phyloP scores from a whole-genome alignment of 2,888 invertebrate genomes.

The Selenia dentaria region DNA sequence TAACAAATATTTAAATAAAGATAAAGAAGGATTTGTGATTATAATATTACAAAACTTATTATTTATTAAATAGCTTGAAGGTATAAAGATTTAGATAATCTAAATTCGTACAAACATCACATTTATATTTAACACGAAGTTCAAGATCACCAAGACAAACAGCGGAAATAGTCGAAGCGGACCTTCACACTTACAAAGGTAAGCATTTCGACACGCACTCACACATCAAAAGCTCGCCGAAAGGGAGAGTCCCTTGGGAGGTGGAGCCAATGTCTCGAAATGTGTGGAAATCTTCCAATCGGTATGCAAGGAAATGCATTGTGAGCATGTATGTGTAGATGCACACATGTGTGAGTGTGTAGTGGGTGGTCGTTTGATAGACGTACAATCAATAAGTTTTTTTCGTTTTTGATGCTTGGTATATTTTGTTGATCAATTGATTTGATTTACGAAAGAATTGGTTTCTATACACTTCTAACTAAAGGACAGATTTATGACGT shows the following conservation, averaged over 20 bases:
- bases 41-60: no score
- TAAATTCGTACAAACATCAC: no score
- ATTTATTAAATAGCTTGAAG: no score
- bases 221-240: constrained; percentile 48
- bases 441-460: no score
- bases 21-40: no score
- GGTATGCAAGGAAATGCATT: constrained; percentile 80
- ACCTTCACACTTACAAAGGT: constrained; percentile 46
- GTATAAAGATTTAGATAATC: no score
- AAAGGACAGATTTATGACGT: no score
- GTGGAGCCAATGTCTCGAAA: constrained; percentile 80
- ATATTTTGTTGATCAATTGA: no score
- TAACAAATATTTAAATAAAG: no score
- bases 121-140: constrained; percentile 50
- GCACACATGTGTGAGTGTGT: neutral
- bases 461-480: no score
- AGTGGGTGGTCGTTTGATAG: constrained; percentile 57
- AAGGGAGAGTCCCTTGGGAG: constrained; percentile 83
- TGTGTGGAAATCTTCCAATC: constrained; percentile 75
- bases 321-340: constrained; percentile 41
- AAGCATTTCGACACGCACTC: constrained; percentile 47
- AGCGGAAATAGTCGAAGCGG: constrained; percentile 63
- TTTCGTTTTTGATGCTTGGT: constrained; percentile 26
- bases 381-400: constrained; percentile 50
- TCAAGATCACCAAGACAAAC: constrained; percentile 59